These are phyloP conservation scores for Pseudolaguvia tuberculata DNA, from an alignment of 2,113 vertebrate species.

Conservation along the genomic window DNA sequence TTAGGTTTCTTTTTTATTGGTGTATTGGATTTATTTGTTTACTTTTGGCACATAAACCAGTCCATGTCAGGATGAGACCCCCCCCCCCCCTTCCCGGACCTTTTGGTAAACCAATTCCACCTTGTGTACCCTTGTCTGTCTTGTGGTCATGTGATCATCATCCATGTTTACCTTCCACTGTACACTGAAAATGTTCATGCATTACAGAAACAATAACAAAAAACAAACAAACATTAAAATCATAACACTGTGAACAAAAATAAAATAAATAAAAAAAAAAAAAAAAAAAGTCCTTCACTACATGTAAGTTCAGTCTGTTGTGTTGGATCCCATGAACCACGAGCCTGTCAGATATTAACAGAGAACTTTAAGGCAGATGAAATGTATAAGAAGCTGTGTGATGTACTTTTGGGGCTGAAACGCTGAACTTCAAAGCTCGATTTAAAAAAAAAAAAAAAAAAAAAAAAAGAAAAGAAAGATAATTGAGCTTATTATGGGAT, in stretches of 20 bases:
- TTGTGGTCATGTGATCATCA: neutral
- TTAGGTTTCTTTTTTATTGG: neutral
- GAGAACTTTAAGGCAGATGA: conserved; percentile 38
- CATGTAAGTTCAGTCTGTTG: conserved; percentile 60
- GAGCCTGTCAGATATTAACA: conserved; percentile 51
- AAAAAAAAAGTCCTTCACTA: conserved; percentile 21
- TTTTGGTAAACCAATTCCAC: neutral
- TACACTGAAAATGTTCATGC: conserved; percentile 20
- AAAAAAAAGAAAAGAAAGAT: too few relatives aligned
- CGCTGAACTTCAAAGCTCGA: conserved; percentile 53
- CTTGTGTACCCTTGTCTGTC: conserved; percentile 8
- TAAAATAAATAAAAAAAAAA: conserved; percentile 64
- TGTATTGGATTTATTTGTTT: neutral
- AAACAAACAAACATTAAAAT: conserved; percentile 55
- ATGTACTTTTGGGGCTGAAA: conserved; percentile 49
- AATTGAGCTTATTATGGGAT: too few relatives aligned
- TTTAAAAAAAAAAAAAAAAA: conserved; percentile 49
- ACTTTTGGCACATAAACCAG: conserved; percentile 16
- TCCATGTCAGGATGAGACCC: too few relatives aligned
- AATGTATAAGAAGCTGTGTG: conserved; percentile 28
- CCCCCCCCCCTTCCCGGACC: too few relatives aligned
- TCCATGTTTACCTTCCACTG: neutral
- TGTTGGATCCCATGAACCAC: conserved; percentile 62
- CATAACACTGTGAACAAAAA: conserved; percentile 65
- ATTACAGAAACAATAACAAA: conserved; percentile 19